phyloP scores from a whole-genome alignment of 2,113 vertebrate species.

The Mobula birostris region DNA sequence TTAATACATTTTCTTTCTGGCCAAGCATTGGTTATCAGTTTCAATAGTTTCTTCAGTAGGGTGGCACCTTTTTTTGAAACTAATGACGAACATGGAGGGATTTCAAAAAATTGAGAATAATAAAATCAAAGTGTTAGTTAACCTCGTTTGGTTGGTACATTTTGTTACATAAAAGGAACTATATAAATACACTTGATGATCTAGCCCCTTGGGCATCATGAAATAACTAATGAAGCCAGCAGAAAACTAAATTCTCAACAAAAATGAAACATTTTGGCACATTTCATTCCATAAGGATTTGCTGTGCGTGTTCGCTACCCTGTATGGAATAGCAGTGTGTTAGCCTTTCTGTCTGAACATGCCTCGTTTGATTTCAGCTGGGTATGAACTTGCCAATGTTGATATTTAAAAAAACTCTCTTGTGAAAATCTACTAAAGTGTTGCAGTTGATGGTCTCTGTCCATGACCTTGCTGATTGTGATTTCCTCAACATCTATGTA shows the following conservation, averaged over 20 bases:
- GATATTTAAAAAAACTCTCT: neutral
- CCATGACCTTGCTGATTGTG: neutral
- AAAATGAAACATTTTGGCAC: neutral
- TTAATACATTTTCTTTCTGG: too few species aligned
- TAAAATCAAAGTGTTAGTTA: too few species aligned
- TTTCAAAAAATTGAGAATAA: too few species aligned
- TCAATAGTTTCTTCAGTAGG: too few species aligned
- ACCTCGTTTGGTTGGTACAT: too few species aligned
- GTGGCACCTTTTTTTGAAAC: too few species aligned
- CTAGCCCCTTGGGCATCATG: neutral
- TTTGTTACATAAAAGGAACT: too few species aligned
- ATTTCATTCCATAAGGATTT: neutral
- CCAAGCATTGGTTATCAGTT: too few species aligned
- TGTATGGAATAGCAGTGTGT: neutral
- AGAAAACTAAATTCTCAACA: neutral
- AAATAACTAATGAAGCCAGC: neutral
- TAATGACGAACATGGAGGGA: too few species aligned
- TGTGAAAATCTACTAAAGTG: neutral
- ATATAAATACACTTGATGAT: neutral
- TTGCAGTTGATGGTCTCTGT: neutral
- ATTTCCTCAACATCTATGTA: neutral
- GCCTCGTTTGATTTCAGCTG: neutral
- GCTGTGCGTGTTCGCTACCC: neutral
- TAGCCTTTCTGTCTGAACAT: neutral
- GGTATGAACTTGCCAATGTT: neutral